Evolutionary conservation across 1,140 invertebrate species (phyloP).

Genomic region (Drosophila rufa): DNA sequence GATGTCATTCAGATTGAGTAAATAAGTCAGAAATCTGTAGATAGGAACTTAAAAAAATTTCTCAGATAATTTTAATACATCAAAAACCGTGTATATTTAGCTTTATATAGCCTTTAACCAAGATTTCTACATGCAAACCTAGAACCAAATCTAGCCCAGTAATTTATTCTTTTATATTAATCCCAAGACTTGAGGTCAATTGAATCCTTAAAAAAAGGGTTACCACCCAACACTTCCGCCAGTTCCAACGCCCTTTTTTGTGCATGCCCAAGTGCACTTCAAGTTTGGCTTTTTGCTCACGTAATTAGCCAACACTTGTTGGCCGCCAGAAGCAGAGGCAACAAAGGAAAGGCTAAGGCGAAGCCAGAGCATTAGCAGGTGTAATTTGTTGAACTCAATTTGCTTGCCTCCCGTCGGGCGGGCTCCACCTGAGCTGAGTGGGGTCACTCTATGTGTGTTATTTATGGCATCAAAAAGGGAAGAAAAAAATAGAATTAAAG

Average conservation of each 20-base stretch:
- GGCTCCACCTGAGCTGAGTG: conserved; percentile 48
- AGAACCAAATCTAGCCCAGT: not conserved
- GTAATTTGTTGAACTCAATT: conserved; percentile 83
- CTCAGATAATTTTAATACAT: too few species aligned
- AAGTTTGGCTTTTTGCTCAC: conserved; percentile 66
- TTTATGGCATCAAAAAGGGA: conserved; percentile 66
- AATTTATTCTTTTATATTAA: conserved; percentile 5
- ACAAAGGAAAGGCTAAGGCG: conserved; percentile 17
- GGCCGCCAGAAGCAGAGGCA: conserved; percentile 14
- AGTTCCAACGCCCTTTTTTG: conserved; percentile 15
- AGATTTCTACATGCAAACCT: not conserved
- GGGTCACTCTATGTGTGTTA: conserved; percentile 42
- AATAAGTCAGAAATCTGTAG: too few species aligned
- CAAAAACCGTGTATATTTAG: not conserved
- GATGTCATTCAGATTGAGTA: too few species aligned
- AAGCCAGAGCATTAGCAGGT: conserved; percentile 60
- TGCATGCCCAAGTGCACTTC: conserved; percentile 75
- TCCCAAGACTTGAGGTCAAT: conserved; percentile 15
- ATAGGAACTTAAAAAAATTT: too few species aligned
- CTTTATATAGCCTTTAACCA: not conserved
- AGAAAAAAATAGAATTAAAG: conserved; percentile 39
- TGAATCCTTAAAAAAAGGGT: not conserved
- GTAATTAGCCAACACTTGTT: conserved; percentile 83
- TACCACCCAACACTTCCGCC: not conserved
- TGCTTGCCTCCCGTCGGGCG: conserved; percentile 31